Evolutionary conservation across 2,888 invertebrate genomes (phyloP).

Genomic region (Drosophila tanythrix): DNA sequence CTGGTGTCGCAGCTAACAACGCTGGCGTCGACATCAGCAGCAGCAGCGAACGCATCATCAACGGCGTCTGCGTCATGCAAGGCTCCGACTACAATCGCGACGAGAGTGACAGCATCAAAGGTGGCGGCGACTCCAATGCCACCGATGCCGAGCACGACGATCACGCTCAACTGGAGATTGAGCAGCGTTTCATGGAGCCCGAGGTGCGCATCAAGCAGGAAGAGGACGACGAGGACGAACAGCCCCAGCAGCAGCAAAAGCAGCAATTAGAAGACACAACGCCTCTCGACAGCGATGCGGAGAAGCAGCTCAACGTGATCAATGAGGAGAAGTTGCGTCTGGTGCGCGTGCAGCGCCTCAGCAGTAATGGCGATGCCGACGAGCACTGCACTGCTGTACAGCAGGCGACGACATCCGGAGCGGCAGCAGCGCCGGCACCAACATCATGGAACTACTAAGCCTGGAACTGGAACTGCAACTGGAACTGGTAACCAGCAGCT

Average conservation of each 20-base stretch:
- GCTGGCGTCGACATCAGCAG: conserved; percentile 82
- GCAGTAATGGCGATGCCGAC: conserved; percentile 66
- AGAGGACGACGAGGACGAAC: conserved; percentile 81
- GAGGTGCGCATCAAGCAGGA: conserved; percentile 84
- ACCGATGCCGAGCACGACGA: conserved; percentile 68
- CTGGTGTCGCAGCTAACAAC: conserved; percentile 48
- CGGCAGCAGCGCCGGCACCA: conserved; percentile 36
- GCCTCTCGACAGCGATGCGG: conserved; percentile 53
- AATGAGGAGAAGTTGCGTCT: conserved; percentile 81
- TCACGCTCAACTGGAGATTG: conserved; percentile 73
- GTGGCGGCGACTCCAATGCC: conserved; percentile 27
- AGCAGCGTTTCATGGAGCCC: conserved; percentile 83
- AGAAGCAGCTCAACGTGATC: conserved; percentile 68
- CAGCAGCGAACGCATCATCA: conserved; percentile 93
- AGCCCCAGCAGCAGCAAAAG: conserved; percentile 22
- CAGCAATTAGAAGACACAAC: conserved; percentile 16
- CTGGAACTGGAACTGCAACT: conserved; percentile 3
- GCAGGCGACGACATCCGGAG: conserved; percentile 22
- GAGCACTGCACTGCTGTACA: conserved; percentile 47
- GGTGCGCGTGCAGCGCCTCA: conserved; percentile 79
- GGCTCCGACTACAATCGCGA: conserved; percentile 88
- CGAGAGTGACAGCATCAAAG: conserved; percentile 87
- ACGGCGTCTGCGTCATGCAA: conserved; percentile 96
- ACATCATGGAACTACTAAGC: conserved; percentile 74
- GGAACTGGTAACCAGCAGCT: conserved; percentile 1